Conservation (phyloP, 2,113 vertebrate genomes). For the Clarias macrocephalus region DNA sequence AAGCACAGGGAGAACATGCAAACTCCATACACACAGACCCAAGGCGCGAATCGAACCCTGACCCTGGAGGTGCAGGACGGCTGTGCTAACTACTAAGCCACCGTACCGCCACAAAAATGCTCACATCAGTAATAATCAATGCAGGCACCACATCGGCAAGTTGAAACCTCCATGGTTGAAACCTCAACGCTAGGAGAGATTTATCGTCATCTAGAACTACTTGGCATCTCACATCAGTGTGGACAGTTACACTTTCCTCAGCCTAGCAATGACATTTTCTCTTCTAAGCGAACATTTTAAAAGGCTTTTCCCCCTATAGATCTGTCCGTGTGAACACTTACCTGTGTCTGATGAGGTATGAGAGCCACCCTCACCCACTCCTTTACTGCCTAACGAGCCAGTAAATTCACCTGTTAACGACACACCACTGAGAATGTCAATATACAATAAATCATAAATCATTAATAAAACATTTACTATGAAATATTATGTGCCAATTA, state of each 20-base stretch:
- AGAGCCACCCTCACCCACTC: constrained; percentile 71
- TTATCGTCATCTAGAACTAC: not conserved
- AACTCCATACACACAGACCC: too few species aligned
- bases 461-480: not conserved
- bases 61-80: too few species aligned
- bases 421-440: not conserved
- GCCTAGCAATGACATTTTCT: not conserved
- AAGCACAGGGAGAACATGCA: too few species aligned
- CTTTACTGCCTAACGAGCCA: constrained; percentile 82
- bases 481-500: not conserved
- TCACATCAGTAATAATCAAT: not conserved
- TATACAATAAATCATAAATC: not conserved
- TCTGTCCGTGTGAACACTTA: not conserved
- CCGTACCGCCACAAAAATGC: not conserved
- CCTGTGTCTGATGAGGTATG: constrained; percentile 69
- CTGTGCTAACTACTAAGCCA: too few species aligned
- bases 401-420: constrained; percentile 76
- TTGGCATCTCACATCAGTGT: not conserved
- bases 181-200: not conserved
- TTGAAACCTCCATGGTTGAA: not conserved
- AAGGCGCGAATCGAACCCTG: too few species aligned
- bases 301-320: not conserved
- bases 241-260: not conserved
- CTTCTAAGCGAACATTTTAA: not conserved
- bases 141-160: not conserved